Evolutionary conservation across 2,888 invertebrate species (phyloP).

Genomic region (Anagyrus pseudococci): DNA sequence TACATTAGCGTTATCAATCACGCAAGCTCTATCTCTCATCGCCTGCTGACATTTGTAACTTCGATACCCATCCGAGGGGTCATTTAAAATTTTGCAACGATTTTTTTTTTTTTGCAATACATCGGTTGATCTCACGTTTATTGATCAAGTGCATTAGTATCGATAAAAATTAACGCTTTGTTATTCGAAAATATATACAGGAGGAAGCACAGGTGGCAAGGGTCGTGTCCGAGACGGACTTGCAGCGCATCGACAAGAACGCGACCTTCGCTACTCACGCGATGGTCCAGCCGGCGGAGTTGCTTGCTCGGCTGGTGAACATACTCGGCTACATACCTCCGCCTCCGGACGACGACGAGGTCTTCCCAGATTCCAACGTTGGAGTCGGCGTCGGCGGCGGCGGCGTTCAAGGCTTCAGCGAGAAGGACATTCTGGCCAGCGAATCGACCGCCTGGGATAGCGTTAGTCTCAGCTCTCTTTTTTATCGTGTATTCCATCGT

Average conservation of each 20-base stretch:
- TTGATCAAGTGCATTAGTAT: not conserved
- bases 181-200: constrained; percentile 38
- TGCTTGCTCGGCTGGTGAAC: constrained; percentile 79
- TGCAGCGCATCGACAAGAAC: constrained; percentile 78
- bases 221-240: constrained; percentile 80
- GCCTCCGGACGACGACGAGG: constrained; percentile 49
- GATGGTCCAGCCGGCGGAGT: constrained; percentile 76
- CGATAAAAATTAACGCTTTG: not conserved
- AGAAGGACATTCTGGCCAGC: constrained; percentile 76
- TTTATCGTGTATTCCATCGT: too few relatives aligned
- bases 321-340: constrained; percentile 70
- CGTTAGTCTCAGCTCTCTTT: too few relatives aligned
- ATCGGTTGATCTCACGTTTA: too few relatives aligned
- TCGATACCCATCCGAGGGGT: too few relatives aligned
- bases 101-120: too few relatives aligned
- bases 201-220: constrained; percentile 62
- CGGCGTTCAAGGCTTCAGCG: constrained; percentile 72
- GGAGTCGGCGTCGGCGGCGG: constrained; percentile 41
- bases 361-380: constrained; percentile 23
- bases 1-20: too few relatives aligned
- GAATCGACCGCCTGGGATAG: constrained; percentile 62
- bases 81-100: too few relatives aligned
- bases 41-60: too few relatives aligned
- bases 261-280: constrained; percentile 77
- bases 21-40: too few relatives aligned